A percentile compares a stretch with the other conserved stretches of the same genome.
Evolutionary conservation across 2,888 invertebrate species (phyloP).

Genomic region (Yponomeuta plumbellus): DNA sequence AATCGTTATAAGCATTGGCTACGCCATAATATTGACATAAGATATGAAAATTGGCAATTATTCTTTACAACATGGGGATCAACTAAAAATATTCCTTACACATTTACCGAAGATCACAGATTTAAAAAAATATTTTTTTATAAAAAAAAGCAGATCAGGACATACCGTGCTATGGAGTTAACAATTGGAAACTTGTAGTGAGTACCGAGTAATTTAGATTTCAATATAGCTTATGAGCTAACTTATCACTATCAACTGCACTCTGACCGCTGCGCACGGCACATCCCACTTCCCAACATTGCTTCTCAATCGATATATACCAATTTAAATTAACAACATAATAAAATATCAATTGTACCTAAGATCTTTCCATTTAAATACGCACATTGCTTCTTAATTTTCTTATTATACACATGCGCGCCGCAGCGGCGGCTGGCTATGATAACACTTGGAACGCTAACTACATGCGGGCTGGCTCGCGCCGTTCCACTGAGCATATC

Average conservation of each 20-base stretch:
- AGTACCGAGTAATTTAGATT: conserved; percentile 73
- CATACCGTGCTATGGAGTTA: conserved; percentile 73
- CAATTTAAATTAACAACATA: conserved; percentile 75
- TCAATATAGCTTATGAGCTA: conserved; percentile 70
- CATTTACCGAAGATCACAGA: conserved; percentile 75
- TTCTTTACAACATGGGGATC: conserved; percentile 48
- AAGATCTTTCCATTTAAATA: conserved; percentile 72
- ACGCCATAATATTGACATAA: conserved; percentile 51
- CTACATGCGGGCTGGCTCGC: neutral
- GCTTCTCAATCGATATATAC: conserved; percentile 72
- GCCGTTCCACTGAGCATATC: conserved; percentile 41
- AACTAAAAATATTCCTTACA: conserved; percentile 67
- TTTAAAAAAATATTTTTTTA: conserved; percentile 40
- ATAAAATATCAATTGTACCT: conserved; percentile 77
- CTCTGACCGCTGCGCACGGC: conserved; percentile 58
- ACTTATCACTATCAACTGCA: conserved; percentile 72
- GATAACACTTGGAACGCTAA: conserved; percentile 30
- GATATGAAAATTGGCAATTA: conserved; percentile 37
- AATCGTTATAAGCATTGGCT: conserved; percentile 53
- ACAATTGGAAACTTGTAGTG: conserved; percentile 72
- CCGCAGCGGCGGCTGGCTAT: conserved; percentile 36
- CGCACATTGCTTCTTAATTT: conserved; percentile 61
- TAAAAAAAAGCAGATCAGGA: conserved; percentile 74
- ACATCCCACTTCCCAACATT: conserved; percentile 57
- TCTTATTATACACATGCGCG: conserved; percentile 54